Evolutionary conservation across 2,888 invertebrate genomes (phyloP).

Genomic region (Patella ulyssiponensis): DNA sequence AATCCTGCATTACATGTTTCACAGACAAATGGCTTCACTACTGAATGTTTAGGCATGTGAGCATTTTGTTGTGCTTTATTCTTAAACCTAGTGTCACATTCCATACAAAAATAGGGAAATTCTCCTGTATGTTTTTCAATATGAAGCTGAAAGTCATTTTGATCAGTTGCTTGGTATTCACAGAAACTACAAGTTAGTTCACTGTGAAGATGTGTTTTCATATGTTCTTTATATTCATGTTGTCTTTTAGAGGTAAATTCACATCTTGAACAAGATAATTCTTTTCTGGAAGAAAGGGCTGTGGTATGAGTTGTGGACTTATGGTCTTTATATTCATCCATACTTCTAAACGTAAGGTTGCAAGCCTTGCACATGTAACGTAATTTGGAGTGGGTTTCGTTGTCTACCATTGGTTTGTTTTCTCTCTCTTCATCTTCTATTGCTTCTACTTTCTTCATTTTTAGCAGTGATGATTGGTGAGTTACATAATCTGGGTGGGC

Average conservation of each 20-base stretch:
- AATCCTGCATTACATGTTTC: conserved; percentile 75
- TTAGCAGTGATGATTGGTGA: neutral
- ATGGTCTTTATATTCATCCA: conserved; percentile 35
- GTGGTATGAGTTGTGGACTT: neutral
- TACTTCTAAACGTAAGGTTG: conserved; percentile 28
- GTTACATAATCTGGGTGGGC: neutral
- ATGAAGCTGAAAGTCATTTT: conserved; percentile 69
- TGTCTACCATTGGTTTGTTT: conserved; percentile 12
- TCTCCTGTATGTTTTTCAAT: conserved; percentile 73
- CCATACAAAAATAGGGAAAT: conserved; percentile 75
- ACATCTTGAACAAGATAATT: conserved; percentile 56
- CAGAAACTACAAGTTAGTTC: conserved; percentile 70
- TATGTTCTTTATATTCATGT: conserved; percentile 53
- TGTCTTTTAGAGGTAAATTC: conserved; percentile 47
- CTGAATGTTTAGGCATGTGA: conserved; percentile 76
- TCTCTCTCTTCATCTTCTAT: conserved; percentile 15
- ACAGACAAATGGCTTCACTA: conserved; percentile 75
- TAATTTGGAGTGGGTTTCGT: conserved; percentile 13
- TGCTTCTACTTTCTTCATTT: neutral
- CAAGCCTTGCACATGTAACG: conserved; percentile 39
- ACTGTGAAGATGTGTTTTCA: conserved; percentile 54
- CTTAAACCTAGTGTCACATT: conserved; percentile 75
- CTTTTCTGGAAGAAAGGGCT: neutral
- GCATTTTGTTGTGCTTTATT: conserved; percentile 74
- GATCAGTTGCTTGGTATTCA: conserved; percentile 61